Base-by-base conservation (phyloP, 2,888 invertebrate genomes). In the Callinectes sapidus region DNA sequence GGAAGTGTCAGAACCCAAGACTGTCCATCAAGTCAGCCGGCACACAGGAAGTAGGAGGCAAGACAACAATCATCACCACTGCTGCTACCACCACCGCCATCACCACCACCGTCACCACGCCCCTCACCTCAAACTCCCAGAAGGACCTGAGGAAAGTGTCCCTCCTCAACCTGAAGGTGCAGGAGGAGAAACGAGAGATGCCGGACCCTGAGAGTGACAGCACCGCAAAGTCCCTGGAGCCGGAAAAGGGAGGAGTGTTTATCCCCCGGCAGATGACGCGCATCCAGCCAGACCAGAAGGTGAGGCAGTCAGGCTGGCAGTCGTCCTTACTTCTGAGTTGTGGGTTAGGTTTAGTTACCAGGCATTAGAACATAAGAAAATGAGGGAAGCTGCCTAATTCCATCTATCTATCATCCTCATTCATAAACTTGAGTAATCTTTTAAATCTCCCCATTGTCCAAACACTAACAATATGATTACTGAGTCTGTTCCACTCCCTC, bases 1-100 rank as follows among this genome's bases (percentile, higher is more conserved):
- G 94, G 54, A 93, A 93, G 54, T 94, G 94, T 42, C 91, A 91
- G 81, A 94, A 94, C 71, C 94, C 94, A 54, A 86, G 92, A 18
- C 91, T 93, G 18, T 91, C 94, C 2, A 81, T 87, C 10, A 93
- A 93, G 32, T 92, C 93, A 18, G 90, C 85, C 3, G 61, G 54
- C 48, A 85, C 32, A 13, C 87, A 90, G 39, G 88, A 92, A 23
- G 32, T 81, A 6, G 55, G 23, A 28, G 35, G 85, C 42, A 87
- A 66, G 28, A 66, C 42, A 14, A 13, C 61, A 28, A 61, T 85
- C 42, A 55, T 28, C 90, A 23, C 14, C 85, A 42, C 89, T n/a
- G 35, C 61, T 13, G 1, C 85, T 13, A 48, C 89, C 54, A 48
- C 66, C 23, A 48, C 48, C 23, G 16, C 92, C 28, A 48, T 90